Conservation (phyloP, 2,797 vertebrate genomes). For the Neosilurus mollespiculum region DNA sequence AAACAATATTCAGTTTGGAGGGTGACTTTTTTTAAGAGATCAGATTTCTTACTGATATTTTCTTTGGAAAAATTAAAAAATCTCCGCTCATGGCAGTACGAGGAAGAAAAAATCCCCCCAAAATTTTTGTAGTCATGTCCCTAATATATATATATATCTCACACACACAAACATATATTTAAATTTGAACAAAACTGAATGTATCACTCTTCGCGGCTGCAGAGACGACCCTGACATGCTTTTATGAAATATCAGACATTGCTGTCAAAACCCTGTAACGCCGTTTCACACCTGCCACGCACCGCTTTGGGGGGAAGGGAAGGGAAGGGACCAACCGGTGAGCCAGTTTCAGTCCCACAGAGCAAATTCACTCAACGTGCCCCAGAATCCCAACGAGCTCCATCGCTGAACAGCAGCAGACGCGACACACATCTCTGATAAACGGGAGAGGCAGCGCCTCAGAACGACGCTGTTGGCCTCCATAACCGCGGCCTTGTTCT, state of each 20-base stretch:
- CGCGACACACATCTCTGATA: slow-evolving; percentile 20
- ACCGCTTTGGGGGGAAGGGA: background rate
- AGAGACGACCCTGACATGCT: slow-evolving; percentile 25
- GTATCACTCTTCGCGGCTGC: background rate
- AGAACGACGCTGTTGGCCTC: slow-evolving; percentile 29
- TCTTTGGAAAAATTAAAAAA: no score
- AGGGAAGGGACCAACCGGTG: slow-evolving; percentile 20
- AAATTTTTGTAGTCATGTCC: no score
- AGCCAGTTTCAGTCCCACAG: slow-evolving; percentile 24
- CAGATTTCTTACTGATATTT: no score
- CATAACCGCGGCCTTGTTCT: slow-evolving; percentile 29
- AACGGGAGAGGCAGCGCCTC: slow-evolving; percentile 30
- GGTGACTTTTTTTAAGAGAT: no score
- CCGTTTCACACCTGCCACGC: slow-evolving; percentile 53
- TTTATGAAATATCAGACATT: slow-evolving; percentile 25
- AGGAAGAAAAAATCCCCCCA: no score
- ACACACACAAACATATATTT: no score
- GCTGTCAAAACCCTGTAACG: slow-evolving; percentile 36
- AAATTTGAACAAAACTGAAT: background rate
- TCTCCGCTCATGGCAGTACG: no score
- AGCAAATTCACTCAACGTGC: slow-evolving; percentile 12
- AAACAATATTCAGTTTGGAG: no score
- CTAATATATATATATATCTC: no score
- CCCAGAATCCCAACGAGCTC: slow-evolving; percentile 3
- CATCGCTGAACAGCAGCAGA: slow-evolving; percentile 2